phyloP scores from a whole-genome alignment of 2,888 invertebrate genomes.

The Notodonta dromedarius region DNA sequence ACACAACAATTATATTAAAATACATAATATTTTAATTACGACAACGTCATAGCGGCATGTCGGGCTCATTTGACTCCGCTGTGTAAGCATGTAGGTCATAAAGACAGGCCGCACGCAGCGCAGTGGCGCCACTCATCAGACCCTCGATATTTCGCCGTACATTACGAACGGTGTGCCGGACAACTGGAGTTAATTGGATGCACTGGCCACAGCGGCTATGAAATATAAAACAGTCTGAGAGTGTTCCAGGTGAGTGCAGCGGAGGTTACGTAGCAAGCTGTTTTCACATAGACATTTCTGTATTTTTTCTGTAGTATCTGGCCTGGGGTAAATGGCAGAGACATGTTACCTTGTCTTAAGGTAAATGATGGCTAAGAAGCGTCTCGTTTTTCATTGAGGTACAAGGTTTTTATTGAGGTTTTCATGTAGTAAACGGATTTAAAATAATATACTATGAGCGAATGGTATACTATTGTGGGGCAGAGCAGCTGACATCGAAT shows the following conservation, averaged over 20 bases:
- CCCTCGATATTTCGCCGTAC: slow-evolving; percentile 73
- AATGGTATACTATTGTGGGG: too few species aligned
- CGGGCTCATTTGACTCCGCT: slow-evolving; percentile 32
- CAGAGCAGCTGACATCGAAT: too few species aligned
- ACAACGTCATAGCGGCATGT: slow-evolving; percentile 12
- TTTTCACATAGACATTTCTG: neutral
- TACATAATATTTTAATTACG: neutral
- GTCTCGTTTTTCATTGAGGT: too few species aligned
- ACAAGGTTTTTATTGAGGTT: too few species aligned
- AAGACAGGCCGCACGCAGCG: slow-evolving; percentile 48
- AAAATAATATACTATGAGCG: too few species aligned
- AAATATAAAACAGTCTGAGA: slow-evolving; percentile 67
- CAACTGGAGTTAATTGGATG: slow-evolving; percentile 80
- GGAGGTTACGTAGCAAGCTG: neutral
- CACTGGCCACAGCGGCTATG: slow-evolving; percentile 63
- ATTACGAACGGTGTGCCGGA: slow-evolving; percentile 69
- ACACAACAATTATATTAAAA: too few species aligned
- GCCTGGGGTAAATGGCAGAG: neutral
- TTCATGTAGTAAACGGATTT: too few species aligned
- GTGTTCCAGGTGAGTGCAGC: slow-evolving; percentile 43
- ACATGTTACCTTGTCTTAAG: too few species aligned
- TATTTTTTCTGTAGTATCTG: neutral
- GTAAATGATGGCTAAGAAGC: too few species aligned
- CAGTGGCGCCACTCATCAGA: slow-evolving; percentile 57
- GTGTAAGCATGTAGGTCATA: slow-evolving; percentile 54